These are phyloP conservation scores for Lithophane socia DNA, from an alignment of 2,888 invertebrate genomes.

Conservation along the genomic window DNA sequence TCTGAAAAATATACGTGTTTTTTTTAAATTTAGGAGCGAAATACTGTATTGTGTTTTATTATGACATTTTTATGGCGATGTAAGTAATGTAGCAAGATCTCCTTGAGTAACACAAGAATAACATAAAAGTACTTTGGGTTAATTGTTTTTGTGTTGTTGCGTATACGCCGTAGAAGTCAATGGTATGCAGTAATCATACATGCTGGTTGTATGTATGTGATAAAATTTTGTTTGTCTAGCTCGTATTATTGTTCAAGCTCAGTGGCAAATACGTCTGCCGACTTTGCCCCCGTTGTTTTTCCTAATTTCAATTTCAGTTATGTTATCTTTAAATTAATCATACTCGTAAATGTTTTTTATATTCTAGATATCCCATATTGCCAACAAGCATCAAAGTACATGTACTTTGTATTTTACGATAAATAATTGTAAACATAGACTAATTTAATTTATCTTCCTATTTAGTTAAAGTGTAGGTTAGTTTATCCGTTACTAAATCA, in stretches of 20 bases:
- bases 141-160: constrained; percentile 43
- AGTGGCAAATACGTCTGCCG: constrained; percentile 19
- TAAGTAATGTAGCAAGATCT: constrained; percentile 11
- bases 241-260: constrained; percentile 32
- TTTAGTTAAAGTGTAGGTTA: neutral
- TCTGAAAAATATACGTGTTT: constrained; percentile 23
- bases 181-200: constrained; percentile 50
- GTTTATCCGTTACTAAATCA: constrained; percentile 6
- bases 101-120: constrained; percentile 19
- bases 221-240: constrained; percentile 56
- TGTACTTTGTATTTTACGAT: constrained; percentile 35
- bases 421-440: constrained; percentile 17
- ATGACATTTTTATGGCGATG: neutral
- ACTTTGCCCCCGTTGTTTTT: constrained; percentile 32
- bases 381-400: constrained; percentile 1
- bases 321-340: constrained; percentile 24
- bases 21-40: constrained; percentile 28
- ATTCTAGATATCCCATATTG: neutral
- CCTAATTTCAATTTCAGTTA: constrained; percentile 22
- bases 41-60: constrained; percentile 24
- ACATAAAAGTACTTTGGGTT: constrained; percentile 9
- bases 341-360: neutral
- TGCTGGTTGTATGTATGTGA: constrained; percentile 25
- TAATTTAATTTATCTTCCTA: neutral
- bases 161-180: constrained; percentile 29